Conservation (phyloP, 2,797 vertebrate genomes). For the Antennarius maculatus region DNA sequence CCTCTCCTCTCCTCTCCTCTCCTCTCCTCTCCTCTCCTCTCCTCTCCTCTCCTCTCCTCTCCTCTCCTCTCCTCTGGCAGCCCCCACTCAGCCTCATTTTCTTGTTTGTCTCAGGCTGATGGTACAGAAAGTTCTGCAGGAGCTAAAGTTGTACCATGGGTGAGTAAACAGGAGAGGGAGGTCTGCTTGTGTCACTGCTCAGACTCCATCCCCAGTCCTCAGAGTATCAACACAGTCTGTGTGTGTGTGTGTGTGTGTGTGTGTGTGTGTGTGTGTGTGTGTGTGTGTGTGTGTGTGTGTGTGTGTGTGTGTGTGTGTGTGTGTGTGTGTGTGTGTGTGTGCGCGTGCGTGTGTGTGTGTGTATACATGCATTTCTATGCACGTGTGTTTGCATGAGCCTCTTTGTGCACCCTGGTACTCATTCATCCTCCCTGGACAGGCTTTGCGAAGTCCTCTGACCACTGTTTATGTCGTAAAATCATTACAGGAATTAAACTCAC, state of each 20-base stretch:
- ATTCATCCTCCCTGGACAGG: slow-evolving; percentile 3
- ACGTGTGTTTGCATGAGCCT: slow-evolving; percentile 37
- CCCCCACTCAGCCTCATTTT: slow-evolving; percentile 74
- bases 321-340: slow-evolving; percentile 23
- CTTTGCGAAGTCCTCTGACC: slow-evolving; percentile 1
- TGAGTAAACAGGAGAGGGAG: slow-evolving; percentile 83
- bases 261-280: background rate
- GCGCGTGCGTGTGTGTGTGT: background rate
- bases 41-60: slow-evolving; percentile 18
- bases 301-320: slow-evolving; percentile 1
- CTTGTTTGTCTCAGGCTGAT: slow-evolving; percentile 88
- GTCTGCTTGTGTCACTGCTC: slow-evolving; percentile 53
- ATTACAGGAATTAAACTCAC: background rate
- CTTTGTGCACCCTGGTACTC: slow-evolving; percentile 21
- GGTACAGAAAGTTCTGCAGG: slow-evolving; percentile 94
- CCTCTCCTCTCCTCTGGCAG: slow-evolving; percentile 15
- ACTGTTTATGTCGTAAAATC: slow-evolving; percentile 5
- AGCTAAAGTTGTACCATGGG: slow-evolving; percentile 94
- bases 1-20: slow-evolving; percentile 8
- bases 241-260: slow-evolving; percentile 22
- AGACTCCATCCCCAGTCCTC: slow-evolving; percentile 6
- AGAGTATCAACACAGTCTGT: slow-evolving; percentile 40
- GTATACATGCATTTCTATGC: slow-evolving; percentile 6
- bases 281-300: slow-evolving; percentile 17
- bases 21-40: slow-evolving; percentile 9